These are phyloP conservation scores for Tiliacea aurago DNA, from an alignment of 2,888 invertebrate genomes.

Conservation along the genomic window DNA sequence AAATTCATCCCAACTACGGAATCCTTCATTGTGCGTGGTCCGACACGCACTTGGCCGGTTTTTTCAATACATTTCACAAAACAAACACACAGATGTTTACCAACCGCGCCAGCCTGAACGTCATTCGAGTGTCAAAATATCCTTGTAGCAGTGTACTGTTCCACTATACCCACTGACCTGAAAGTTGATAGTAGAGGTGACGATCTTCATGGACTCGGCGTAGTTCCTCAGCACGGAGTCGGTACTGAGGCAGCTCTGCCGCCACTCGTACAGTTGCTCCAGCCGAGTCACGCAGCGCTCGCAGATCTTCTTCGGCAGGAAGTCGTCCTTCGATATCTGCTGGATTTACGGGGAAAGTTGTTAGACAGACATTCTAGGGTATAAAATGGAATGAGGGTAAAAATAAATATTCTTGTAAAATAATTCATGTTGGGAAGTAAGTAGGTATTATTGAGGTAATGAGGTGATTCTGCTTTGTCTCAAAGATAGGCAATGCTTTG, in stretches of 20 bases:
- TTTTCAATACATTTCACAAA: no score
- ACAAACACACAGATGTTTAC: no score
- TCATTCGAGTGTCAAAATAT: no score
- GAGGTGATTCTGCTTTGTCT: background rate
- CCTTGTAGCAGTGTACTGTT: no score
- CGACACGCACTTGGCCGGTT: no score
- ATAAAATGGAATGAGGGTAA: no score
- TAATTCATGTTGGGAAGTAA: background rate
- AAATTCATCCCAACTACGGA: no score
- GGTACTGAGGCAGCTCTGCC: slow-evolving; percentile 92
- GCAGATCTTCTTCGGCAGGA: slow-evolving; percentile 93
- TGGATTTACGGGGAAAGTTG: slow-evolving; percentile 69
- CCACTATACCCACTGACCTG: slow-evolving; percentile 86
- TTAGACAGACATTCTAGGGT: slow-evolving; percentile 41
- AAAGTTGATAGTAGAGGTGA: slow-evolving; percentile 92
- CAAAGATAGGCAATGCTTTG: background rate
- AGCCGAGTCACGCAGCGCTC: slow-evolving; percentile 92
- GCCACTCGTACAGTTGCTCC: slow-evolving; percentile 93
- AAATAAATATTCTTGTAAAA: background rate
- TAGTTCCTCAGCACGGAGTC: slow-evolving; percentile 93
- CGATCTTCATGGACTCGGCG: slow-evolving; percentile 92
- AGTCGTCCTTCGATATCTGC: slow-evolving; percentile 94
- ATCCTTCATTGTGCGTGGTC: no score
- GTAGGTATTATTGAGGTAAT: background rate
- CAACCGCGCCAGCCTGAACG: no score